Conservation (phyloP, 2,113 vertebrate genomes). For the Pyrgilauda ruficollis region DNA sequence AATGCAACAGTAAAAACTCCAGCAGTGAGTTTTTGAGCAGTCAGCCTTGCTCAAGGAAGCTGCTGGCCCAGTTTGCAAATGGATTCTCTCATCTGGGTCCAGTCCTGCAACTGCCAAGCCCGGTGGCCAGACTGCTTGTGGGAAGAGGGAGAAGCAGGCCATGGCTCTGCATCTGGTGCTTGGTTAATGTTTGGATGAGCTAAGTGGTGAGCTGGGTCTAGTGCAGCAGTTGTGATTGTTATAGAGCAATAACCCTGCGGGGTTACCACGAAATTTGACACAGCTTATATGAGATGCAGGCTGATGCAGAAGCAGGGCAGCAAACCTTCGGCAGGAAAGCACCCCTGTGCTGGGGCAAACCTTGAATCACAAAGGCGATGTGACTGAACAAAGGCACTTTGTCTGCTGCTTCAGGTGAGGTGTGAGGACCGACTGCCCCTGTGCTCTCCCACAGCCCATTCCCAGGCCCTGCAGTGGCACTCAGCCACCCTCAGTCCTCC, state of each 20-base stretch:
- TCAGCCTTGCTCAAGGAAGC: neutral
- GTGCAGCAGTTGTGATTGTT: neutral
- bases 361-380: neutral
- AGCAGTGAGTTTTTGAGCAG: neutral
- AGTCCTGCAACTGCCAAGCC: neutral
- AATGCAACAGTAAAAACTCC: neutral
- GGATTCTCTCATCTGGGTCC: neutral
- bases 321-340: neutral
- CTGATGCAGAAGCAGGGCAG: neutral
- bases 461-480: neutral
- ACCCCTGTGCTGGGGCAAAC: neutral
- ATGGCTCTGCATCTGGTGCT: neutral
- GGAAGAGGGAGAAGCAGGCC: neutral
- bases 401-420: neutral
- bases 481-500: neutral
- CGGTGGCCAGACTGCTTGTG: neutral
- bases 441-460: neutral
- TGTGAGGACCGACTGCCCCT: fast-evolving
- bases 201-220: neutral
- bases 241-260: neutral
- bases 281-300: neutral
- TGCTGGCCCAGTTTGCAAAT: neutral
- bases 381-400: neutral
- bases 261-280: neutral
- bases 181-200: neutral